Conservation (phyloP, 2,888 invertebrate genomes). For the Ophioninae sp. region DNA sequence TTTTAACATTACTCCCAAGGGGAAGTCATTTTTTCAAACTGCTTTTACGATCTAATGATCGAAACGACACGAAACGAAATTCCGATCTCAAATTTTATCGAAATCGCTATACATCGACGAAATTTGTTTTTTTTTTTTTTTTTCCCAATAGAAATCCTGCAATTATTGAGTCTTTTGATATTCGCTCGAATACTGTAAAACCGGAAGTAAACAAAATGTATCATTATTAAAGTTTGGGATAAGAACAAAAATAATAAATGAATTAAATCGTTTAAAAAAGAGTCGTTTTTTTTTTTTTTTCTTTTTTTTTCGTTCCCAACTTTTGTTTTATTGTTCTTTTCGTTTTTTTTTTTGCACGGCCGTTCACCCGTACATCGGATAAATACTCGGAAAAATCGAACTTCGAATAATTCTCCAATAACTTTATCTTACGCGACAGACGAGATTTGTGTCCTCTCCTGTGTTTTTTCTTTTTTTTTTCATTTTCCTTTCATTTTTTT, state of each 20-base stretch:
- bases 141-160: neutral
- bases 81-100: neutral
- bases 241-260: neutral
- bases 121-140: neutral
- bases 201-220: neutral
- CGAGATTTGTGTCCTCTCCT: conserved; percentile 17
- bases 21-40: neutral
- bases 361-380: conserved; percentile 3
- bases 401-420: conserved; percentile 2
- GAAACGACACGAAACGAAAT: neutral
- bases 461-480: conserved; percentile 18
- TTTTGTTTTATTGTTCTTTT: neutral
- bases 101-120: neutral
- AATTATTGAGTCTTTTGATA: neutral
- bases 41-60: neutral
- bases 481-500: conserved; percentile 59
- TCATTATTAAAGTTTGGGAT: neutral
- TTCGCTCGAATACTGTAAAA: neutral
- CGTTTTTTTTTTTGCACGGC: neutral
- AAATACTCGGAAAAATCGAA: conserved; percentile 41
- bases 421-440: conserved; percentile 25
- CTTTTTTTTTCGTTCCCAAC: no score
- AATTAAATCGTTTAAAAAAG: neutral
- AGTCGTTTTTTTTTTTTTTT: neutral
- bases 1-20: neutral